Evolutionary conservation across 37 sponge, comb jelly and placozoan genomes (phyloP), one percentile per base, ranked within the genome.

Genomic region (Axinella damicornis): DNA sequence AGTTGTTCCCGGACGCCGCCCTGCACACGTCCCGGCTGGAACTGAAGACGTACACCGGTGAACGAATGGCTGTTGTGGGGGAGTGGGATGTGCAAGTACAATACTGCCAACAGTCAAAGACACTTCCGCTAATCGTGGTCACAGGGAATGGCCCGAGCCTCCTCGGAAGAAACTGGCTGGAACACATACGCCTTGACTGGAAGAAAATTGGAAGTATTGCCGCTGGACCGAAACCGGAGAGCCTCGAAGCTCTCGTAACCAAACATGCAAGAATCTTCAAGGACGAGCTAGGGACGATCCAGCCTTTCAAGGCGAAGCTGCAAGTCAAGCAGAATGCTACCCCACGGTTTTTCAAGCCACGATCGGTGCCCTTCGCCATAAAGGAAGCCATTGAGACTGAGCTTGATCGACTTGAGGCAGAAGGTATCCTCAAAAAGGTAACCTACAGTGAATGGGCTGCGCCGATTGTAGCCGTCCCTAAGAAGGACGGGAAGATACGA

Each of bases 401-500:
- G 31, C 61, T 83, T 25, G 38, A 39, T 25, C 63, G 84, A 17
- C 63, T 83, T n/a, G 84, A 83, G 53, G 37, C 56, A 41, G 75
- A 59, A 56, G 82, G 88, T 33, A 58, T 87, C 28, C 33, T 87
- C 16, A 27, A 39, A 17, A 70, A 17, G 19, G 75, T 87, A 20
- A 67, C 58, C 21, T 67, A 80, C 60, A 71, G 74, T 52, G 83
- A 88, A 25, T 88, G 89, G 89, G 89, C 83, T 66, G 54, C 89
- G 54, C 83, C 89, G 5, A 68, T 88, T 54, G 89, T 88, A 19
- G 69, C 82, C 20, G 88, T 87, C n/a, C 52, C 66, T 32, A 87
- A 87, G 36, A 61, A 61, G 27, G 82, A 88, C 40, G 77, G 77
- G 27, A 25, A 21, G 9, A 66, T 88, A 24, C 66, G 88, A n/a